phyloP scores from a whole-genome alignment of 2,888 invertebrate genomes.

The Lydus trimaculatus region DNA sequence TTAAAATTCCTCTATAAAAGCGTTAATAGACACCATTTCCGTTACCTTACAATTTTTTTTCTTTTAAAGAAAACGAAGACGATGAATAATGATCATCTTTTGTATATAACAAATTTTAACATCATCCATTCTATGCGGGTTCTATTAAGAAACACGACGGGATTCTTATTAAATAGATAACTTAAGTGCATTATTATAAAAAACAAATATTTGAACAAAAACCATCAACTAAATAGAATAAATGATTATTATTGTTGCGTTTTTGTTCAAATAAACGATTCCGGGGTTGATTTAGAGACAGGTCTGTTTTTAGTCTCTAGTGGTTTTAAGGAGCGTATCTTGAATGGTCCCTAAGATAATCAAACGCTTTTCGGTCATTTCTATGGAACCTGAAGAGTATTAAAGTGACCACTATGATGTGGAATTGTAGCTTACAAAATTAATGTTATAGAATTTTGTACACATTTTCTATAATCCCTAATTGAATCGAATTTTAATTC shows the following conservation, averaged over 20 bases:
- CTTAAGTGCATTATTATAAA: background rate
- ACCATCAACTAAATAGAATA: background rate
- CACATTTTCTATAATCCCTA: no score
- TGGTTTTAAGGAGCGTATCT: background rate
- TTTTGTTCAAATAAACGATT: background rate
- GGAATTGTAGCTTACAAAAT: background rate
- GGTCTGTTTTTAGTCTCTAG: background rate
- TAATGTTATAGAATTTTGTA: background rate
- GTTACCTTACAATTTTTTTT: background rate
- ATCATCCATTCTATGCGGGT: conserved; percentile 15
- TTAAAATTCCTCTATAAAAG: background rate
- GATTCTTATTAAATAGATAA: background rate
- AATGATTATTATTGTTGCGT: background rate
- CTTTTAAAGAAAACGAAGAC: conserved; percentile 12
- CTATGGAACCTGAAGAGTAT: background rate
- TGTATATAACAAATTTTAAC: conserved; percentile 27
- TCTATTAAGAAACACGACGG: background rate
- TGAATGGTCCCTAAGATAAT: background rate
- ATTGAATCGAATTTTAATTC: no score
- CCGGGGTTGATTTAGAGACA: background rate
- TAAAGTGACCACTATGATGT: background rate
- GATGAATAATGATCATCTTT: conserved; percentile 31
- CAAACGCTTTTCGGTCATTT: background rate
- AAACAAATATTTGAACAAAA: background rate
- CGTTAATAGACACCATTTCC: conserved; percentile 22